These are phyloP conservation scores for Deroptyus accipitrinus DNA, from an alignment of 2,113 vertebrate genomes.

Conservation along the genomic window DNA sequence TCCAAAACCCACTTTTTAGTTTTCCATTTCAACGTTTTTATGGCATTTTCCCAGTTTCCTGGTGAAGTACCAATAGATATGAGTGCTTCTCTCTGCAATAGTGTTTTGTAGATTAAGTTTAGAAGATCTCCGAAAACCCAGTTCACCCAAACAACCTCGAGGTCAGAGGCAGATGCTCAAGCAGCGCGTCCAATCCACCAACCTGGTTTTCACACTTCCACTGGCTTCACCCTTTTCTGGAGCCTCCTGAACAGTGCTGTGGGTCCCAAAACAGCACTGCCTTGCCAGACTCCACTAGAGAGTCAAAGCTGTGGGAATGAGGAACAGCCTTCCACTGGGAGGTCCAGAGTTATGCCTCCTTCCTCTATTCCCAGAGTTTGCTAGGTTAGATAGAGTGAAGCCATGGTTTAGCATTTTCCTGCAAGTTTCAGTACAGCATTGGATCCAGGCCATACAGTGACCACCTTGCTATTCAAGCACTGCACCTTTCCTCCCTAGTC, in stretches of 20 bases:
- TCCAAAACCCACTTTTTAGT: background rate
- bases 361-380: background rate
- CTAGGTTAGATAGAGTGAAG: background rate
- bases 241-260: background rate
- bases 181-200: background rate
- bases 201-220: background rate
- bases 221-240: background rate
- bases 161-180: background rate
- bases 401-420: background rate
- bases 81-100: background rate
- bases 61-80: background rate
- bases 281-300: background rate
- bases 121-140: background rate
- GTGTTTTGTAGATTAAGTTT: background rate
- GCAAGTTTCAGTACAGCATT: background rate
- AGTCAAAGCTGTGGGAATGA: background rate
- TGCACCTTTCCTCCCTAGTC: background rate
- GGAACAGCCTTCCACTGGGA: background rate
- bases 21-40: background rate
- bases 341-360: background rate
- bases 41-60: background rate
- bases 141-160: background rate
- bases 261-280: background rate
- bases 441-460: background rate
- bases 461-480: background rate